phyloP scores from a whole-genome alignment of 2,888 invertebrate genomes.

The Campoletis raptor region DNA sequence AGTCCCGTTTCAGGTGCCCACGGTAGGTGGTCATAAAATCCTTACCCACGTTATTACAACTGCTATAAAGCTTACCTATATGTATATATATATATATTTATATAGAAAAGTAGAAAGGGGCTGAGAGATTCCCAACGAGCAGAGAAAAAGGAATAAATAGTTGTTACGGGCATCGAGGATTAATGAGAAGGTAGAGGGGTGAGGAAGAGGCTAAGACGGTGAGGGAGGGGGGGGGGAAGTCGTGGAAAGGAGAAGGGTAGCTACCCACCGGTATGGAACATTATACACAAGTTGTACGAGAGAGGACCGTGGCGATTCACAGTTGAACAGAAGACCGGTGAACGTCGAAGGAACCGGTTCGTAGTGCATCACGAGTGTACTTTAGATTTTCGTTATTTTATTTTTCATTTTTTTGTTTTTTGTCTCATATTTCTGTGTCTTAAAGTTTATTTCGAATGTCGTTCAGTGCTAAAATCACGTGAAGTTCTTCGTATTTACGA shows the following conservation, averaged over 20 bases:
- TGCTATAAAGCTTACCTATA: slow-evolving; percentile 16
- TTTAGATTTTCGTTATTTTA: slow-evolving; percentile 13
- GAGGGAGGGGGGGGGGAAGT: slow-evolving; percentile 4
- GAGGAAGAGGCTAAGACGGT: slow-evolving; percentile 21
- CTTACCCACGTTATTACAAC: slow-evolving; percentile 43
- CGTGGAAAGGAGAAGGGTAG: slow-evolving; percentile 67
- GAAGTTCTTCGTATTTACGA: slow-evolving; percentile 65
- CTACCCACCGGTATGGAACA: slow-evolving; percentile 63
- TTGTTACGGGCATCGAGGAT: slow-evolving; percentile 30
- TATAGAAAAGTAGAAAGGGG: slow-evolving; percentile 54
- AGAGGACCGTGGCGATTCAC: slow-evolving; percentile 74
- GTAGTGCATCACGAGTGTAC: slow-evolving; percentile 39
- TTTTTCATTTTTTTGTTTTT: background rate
- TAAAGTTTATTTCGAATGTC: slow-evolving; percentile 43
- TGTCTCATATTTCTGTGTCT: background rate
- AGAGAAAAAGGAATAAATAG: slow-evolving; percentile 44
- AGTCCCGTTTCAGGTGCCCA: slow-evolving; percentile 38
- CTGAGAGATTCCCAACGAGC: slow-evolving; percentile 38
- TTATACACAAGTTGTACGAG: slow-evolving; percentile 73
- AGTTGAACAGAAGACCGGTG: slow-evolving; percentile 80
- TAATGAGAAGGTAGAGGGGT: slow-evolving; percentile 52
- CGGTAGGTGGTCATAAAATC: slow-evolving; percentile 43
- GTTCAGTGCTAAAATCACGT: slow-evolving; percentile 53
- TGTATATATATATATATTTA: slow-evolving; percentile 18
- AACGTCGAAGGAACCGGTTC: slow-evolving; percentile 79